These are phyloP conservation scores for Fregata magnificens DNA, from an alignment of 2,113 vertebrate species.

Conservation along the genomic window DNA sequence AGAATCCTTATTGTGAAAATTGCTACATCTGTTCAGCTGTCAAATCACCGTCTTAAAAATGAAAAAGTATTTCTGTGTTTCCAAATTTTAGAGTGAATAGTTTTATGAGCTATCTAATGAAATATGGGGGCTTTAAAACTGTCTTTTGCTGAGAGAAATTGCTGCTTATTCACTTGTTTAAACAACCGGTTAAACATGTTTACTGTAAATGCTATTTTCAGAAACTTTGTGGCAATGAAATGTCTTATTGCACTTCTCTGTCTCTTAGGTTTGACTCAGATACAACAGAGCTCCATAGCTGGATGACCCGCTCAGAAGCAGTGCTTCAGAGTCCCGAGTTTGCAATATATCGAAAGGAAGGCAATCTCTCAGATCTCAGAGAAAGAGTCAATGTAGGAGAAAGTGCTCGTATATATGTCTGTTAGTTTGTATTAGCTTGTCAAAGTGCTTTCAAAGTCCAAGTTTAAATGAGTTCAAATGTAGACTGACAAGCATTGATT, in stretches of 20 bases:
- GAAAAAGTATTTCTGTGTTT: background rate
- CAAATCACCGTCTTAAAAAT: background rate
- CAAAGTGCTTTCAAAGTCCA: background rate
- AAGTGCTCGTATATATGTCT: background rate
- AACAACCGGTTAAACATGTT: background rate
- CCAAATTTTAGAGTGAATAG: background rate
- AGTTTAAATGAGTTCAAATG: background rate
- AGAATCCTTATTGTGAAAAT: background rate
- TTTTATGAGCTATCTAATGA: background rate
- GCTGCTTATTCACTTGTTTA: background rate
- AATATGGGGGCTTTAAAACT: background rate
- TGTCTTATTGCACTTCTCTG: background rate
- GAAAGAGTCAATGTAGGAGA: constrained; percentile 90
- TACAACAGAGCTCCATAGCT: constrained; percentile 96
- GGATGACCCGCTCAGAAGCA: constrained; percentile 96
- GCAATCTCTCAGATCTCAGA: constrained; percentile 89
- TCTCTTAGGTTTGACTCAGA: constrained; percentile 90
- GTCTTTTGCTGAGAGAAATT: background rate
- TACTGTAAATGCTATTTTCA: background rate
- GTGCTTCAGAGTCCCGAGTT: constrained; percentile 93
- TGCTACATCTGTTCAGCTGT: background rate
- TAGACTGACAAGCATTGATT: background rate
- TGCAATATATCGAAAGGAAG: constrained; percentile 88
- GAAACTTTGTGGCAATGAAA: background rate
- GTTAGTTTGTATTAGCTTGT: background rate